Conservation (phyloP, 2,888 invertebrate species). For the Netelia melanura region DNA sequence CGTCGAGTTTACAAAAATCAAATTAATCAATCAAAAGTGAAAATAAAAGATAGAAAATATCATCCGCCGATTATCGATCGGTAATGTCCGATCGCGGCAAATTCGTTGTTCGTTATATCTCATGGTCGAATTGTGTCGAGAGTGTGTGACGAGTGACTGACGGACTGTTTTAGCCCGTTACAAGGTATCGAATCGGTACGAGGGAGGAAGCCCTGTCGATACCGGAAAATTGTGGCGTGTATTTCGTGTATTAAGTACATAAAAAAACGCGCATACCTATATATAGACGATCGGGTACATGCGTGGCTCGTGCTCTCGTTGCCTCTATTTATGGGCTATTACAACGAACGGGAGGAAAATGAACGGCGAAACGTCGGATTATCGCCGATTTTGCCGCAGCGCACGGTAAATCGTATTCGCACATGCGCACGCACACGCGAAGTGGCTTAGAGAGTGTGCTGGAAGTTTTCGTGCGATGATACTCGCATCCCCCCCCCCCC, state of each 20-base stretch:
- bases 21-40: not conserved
- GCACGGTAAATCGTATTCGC: slow-evolving; percentile 36
- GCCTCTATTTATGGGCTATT: slow-evolving; percentile 52
- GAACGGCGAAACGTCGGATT: slow-evolving; percentile 65
- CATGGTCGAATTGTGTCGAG: slow-evolving; percentile 8
- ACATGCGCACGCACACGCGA: slow-evolving; percentile 24
- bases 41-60: not conserved
- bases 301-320: slow-evolving; percentile 7
- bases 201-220: not conserved
- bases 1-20: too few species aligned
- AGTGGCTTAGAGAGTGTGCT: not conserved
- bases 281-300: not conserved
- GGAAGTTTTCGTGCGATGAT: slow-evolving; percentile 12
- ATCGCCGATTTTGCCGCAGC: slow-evolving; percentile 62
- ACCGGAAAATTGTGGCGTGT: not conserved
- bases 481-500: slow-evolving; percentile 8
- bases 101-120: not conserved
- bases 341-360: slow-evolving; percentile 58
- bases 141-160: slow-evolving; percentile 24
- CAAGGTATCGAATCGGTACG: not conserved
- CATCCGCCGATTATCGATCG: not conserved
- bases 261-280: not conserved
- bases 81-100: not conserved
- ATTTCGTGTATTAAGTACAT: not conserved
- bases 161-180: slow-evolving; percentile 36